Conservation (phyloP, 2,113 vertebrate species). For the Chitala chitala region DNA sequence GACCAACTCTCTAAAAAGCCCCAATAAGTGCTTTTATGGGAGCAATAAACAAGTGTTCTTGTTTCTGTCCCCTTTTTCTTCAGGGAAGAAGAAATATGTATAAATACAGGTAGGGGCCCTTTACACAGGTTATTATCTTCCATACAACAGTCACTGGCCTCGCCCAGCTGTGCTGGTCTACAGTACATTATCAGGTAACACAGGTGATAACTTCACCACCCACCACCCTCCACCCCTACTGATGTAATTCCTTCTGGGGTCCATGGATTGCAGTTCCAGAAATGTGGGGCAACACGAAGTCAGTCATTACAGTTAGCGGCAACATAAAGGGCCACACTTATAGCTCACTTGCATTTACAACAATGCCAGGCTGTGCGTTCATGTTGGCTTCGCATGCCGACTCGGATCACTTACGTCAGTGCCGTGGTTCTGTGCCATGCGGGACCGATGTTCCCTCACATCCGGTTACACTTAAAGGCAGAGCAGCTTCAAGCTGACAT, state of each 20-base stretch:
- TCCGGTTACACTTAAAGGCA: background rate
- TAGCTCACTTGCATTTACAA: background rate
- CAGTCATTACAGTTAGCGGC: too few relatives aligned
- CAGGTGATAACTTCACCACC: too few relatives aligned
- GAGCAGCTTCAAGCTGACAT: background rate
- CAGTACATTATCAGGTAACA: background rate
- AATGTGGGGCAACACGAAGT: too few relatives aligned
- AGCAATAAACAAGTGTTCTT: background rate
- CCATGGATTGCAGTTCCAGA: too few relatives aligned
- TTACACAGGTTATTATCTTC: background rate
- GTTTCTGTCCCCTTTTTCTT: background rate
- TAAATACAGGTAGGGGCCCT: background rate
- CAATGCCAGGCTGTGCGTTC: background rate
- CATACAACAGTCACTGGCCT: background rate
- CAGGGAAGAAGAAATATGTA: background rate
- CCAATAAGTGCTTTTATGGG: background rate
- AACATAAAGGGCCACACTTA: background rate
- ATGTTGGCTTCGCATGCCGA: background rate
- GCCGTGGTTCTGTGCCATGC: too few relatives aligned
- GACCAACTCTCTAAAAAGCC: background rate
- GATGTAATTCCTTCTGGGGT: too few relatives aligned
- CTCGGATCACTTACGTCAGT: too few relatives aligned
- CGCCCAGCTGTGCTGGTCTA: too few relatives aligned
- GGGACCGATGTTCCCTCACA: background rate
- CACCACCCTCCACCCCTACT: too few relatives aligned